Evolutionary conservation across 1,140 invertebrate genomes (phyloP).

Genomic region (Ruditapes philippinarum): DNA sequence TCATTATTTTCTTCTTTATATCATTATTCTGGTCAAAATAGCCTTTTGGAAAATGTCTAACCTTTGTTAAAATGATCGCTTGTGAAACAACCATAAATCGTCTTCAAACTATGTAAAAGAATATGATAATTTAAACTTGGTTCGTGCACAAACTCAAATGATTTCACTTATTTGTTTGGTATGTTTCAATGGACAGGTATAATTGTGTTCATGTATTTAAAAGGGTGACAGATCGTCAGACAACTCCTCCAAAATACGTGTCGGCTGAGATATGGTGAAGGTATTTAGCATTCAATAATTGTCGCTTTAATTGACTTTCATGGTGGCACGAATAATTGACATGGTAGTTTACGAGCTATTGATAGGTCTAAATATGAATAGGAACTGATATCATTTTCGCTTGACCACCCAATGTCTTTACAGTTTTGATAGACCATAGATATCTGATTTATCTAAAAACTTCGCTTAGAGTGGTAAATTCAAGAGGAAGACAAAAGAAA

Average conservation of each 20-base stretch:
- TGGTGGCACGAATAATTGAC: slow-evolving; percentile 16
- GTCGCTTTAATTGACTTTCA: slow-evolving; percentile 31
- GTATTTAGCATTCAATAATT: slow-evolving; percentile 2
- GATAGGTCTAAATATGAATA: background rate
- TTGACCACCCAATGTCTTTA: slow-evolving; percentile 37
- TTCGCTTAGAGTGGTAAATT: background rate
- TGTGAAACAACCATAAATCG: too few relatives aligned
- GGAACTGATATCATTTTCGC: slow-evolving; percentile 30
- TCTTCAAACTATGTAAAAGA: too few relatives aligned
- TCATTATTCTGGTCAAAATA: too few relatives aligned
- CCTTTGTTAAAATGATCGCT: too few relatives aligned
- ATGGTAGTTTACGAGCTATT: slow-evolving; percentile 34
- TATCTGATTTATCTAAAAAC: slow-evolving; percentile 18
- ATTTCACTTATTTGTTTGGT: too few relatives aligned
- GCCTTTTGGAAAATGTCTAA: too few relatives aligned
- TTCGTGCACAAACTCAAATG: too few relatives aligned
- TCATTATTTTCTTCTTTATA: too few relatives aligned
- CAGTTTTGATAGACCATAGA: background rate
- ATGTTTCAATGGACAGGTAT: too few relatives aligned
- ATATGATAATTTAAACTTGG: too few relatives aligned
- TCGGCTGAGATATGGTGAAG: background rate
- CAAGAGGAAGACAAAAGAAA: slow-evolving; percentile 27
- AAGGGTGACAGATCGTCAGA: background rate
- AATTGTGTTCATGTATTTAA: background rate
- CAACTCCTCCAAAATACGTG: background rate